Percentiles rank a stretch among this genome's conserved stretches.
Evolutionary conservation across 2,113 vertebrate species (phyloP).

Genomic region (Coptodon bakossiorum): DNA sequence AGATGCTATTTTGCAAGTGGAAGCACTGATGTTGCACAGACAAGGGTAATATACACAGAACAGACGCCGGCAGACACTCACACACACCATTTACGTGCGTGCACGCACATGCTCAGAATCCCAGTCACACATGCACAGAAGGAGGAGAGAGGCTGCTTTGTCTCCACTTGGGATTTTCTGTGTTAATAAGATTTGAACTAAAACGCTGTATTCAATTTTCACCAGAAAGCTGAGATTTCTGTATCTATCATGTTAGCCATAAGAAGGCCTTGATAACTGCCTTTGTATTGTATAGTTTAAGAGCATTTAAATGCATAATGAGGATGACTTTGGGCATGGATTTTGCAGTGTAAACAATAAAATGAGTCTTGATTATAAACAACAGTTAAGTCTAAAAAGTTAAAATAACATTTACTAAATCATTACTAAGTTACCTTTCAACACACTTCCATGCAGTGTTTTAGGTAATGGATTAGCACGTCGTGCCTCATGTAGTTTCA

Average conservation of each 20-base stretch:
- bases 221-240: not conserved
- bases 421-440: not conserved
- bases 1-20: slow-evolving; percentile 50
- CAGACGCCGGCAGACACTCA: not conserved
- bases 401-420: not conserved
- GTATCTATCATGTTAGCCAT: not conserved
- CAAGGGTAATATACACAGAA: slow-evolving; percentile 32
- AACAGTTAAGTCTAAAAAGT: not conserved
- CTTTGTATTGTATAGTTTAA: not conserved
- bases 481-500: not conserved
- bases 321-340: not conserved
- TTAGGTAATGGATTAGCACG: not conserved
- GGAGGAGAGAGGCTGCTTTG: slow-evolving; percentile 55
- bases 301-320: not conserved
- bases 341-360: not conserved
- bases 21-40: slow-evolving; percentile 51
- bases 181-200: slow-evolving; percentile 25
- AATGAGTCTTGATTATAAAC: not conserved
- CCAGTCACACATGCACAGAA: not conserved
- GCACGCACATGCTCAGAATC: not conserved
- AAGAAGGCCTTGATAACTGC: not conserved
- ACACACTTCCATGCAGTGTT: not conserved
- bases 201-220: not conserved
- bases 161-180: slow-evolving; percentile 38
- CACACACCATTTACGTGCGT: not conserved